Conservation (phyloP, 2,888 invertebrate species). For the Drosophila kanekoi region DNA sequence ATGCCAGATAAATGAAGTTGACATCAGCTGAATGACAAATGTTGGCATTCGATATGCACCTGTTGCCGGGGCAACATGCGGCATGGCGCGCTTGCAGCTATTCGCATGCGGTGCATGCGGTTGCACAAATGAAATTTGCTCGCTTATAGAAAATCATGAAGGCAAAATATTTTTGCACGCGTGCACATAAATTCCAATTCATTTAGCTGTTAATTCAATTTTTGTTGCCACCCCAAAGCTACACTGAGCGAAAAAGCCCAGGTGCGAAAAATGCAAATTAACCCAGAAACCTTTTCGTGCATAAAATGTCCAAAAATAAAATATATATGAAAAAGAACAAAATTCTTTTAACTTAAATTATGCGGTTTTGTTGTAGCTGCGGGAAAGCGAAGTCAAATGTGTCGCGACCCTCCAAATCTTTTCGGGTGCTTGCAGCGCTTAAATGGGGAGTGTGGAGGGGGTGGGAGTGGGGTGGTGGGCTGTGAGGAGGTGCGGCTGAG, state of each 20-base stretch:
- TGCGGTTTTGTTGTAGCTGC: conserved; percentile 56
- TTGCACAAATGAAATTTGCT: conserved; percentile 23
- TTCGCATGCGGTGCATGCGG: conserved; percentile 11
- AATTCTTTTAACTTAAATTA: conserved; percentile 64
- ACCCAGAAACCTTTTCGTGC: conserved; percentile 75
- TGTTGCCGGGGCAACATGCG: conserved; percentile 43
- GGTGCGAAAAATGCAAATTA: conserved; percentile 59
- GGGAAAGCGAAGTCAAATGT: conserved; percentile 45
- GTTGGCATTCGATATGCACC: conserved; percentile 16
- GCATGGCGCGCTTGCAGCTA: conserved; percentile 22
- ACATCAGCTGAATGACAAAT: conserved; percentile 4
- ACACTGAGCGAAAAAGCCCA: conserved; percentile 33
- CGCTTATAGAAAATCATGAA: conserved; percentile 25
- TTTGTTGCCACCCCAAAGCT: conserved; percentile 21
- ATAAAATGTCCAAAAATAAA: conserved; percentile 64
- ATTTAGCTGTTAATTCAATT: conserved; percentile 58
- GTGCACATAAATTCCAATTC: conserved; percentile 57
- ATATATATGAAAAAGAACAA: background rate
- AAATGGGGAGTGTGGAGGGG: background rate
- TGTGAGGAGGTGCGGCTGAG: background rate
- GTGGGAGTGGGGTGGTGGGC: background rate
- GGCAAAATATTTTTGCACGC: conserved; percentile 42
- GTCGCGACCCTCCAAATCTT: conserved; percentile 11
- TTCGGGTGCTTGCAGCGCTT: background rate
- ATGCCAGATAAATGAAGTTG: background rate